A percentile compares a stretch with the other conserved stretches of the same genome.
Conservation (phyloP, 2,888 invertebrate genomes). For the Helleia helle region DNA sequence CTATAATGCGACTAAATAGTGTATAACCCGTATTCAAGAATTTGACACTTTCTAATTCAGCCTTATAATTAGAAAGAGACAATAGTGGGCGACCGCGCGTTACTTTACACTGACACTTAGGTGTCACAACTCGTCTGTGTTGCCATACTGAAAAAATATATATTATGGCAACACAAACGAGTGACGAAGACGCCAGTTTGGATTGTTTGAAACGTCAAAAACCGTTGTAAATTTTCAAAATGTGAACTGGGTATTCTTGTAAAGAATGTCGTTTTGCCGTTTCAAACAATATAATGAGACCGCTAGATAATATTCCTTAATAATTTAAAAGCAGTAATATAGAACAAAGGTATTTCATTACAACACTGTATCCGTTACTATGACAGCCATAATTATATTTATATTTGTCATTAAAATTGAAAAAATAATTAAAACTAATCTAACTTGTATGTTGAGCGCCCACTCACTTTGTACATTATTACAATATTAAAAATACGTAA, state of each 20-base stretch:
- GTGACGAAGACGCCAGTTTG: background rate
- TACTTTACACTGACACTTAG: conserved; percentile 16
- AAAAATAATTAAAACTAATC: conserved; percentile 49
- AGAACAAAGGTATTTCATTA: conserved; percentile 15
- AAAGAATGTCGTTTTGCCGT: conserved; percentile 1
- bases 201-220: background rate
- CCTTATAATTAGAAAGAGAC: conserved; percentile 70
- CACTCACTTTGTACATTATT: conserved; percentile 71
- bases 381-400: conserved; percentile 23
- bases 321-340: conserved; percentile 16
- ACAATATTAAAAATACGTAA: conserved; percentile 54
- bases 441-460: conserved; percentile 64
- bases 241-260: background rate
- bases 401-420: conserved; percentile 35
- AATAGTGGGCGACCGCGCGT: conserved; percentile 53
- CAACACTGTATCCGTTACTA: conserved; percentile 5
- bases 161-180: conserved; percentile 5
- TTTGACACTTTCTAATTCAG: conserved; percentile 70
- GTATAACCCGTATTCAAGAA: conserved; percentile 30
- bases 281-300: no score
- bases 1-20: conserved; percentile 27
- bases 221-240: conserved; percentile 9
- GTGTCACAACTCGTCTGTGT: conserved; percentile 13
- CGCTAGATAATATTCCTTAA: conserved; percentile 8
- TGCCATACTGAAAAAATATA: conserved; percentile 14